Base-by-base conservation (phyloP, 2,888 invertebrate genomes). In the Drosophila gaucha region DNA sequence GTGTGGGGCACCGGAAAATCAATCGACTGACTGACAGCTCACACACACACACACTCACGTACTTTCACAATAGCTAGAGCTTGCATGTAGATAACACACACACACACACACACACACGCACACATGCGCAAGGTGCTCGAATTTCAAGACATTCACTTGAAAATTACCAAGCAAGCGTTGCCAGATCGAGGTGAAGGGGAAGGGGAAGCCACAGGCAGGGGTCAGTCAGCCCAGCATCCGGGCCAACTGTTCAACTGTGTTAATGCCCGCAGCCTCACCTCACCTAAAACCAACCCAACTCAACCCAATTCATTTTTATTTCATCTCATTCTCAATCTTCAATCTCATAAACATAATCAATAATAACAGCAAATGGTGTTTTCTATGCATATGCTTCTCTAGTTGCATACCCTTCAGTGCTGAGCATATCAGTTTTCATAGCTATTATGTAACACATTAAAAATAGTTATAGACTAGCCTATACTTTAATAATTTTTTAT, bases 1-100 rank as follows among this genome's bases (percentile, higher is more conserved):
- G 80, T 64, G 51, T 47, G 50, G 75, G 68, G 67, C 58, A 85
- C 83, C 83, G 82, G 82, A 83, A 82, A 82, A 82, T 82, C 82
- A 82, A 82, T 82, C 80, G 80, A 64, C 67, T 60, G 74, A 68
- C 78, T 71, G 80, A 80, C 85, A 78, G 82, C 39, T 73, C 35
- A 67, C 67, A 67, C 59, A 47, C 67, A 67, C 16, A 26, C 20
- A 31, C 16, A 30, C 35, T 71, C 47, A 24, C n/a, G 16, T 30
- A 52, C 58, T 59, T 58, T 64, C 56, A 65, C 49, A 64, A 44
- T 66, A 44, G 54, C 24, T 18, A 50, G 18, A 36, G 22, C 28
- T 30, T 9, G 22, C 20, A 55, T 55, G 14, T 10, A 56, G 36
- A 54, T 33, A 39, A 57, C 39, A 33, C 26, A 39, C n/a, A 54